Base-by-base conservation (phyloP, 2,113 vertebrate species). In the Sphaerodactylus townsendi region DNA sequence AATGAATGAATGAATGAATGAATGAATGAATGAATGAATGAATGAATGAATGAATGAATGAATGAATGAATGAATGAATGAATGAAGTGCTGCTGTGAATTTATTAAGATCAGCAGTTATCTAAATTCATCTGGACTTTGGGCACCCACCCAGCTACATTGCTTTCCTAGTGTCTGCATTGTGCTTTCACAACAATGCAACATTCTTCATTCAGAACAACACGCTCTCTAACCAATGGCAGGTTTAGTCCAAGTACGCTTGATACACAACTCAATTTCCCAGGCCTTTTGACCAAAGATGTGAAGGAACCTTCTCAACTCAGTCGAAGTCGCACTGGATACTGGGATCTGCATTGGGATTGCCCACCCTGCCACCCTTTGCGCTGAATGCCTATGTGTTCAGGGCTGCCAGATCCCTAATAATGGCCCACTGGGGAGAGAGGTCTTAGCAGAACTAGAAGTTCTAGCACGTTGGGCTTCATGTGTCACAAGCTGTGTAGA, bases 151-250 rank as follows among this genome's bases (percentile, higher is more conserved):
- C 81, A 85, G 46, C 19, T 50, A 7, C 3, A 37, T 4, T 30
- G 68, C 70, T 75, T 81, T 84, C 28, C 79, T 17, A 59, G 86
- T 23, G 50, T 48, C 88, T 89, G 79, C 4, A 69, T 81, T 37
- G 68, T 79, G 59, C 8, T 87, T 62, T 83, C 82, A 77, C 72
- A 79, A 79, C 65, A 87, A 88, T 84, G 82, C 83, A 86, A 78
- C 78, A 76, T 28, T 89, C 69, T 75, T 75, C 28, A 75, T 87
- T 79, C 37, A 70, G 87, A 86, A 87, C 62, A 85, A 90, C 33
- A 69, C 10, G 2, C 65, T 37, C 46, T 53, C 41, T 30, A 44
- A 30, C 71, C 71, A 73, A 25, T 25, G 6, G 71, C 46, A 41
- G 17, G 25, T 46, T 46, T 19, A 73, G 10, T 28, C 39, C 71